Base-by-base conservation (phyloP, 1,140 invertebrate species). In the Nebria ingens region DNA sequence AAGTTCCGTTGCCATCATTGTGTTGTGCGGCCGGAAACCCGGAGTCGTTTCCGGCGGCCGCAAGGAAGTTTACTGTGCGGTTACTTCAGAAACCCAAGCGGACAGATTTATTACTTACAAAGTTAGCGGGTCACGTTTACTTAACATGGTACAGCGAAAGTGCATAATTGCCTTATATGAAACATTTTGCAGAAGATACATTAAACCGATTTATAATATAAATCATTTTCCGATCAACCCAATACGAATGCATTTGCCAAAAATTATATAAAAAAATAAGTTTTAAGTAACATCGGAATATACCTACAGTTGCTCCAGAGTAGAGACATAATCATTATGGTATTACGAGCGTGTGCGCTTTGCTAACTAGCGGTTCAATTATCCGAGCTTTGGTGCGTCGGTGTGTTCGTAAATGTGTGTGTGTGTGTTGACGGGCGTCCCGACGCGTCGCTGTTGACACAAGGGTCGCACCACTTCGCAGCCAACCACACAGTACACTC, bases 11-110 rank as follows among this genome's bases (percentile, higher is more conserved):
- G 40, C 13, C 4, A 6, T 9, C 25, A 6, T n/a, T 34, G 6
- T 15, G 9, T 4, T 17, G 6, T 17, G 17, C 15, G 57, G 55
- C 57, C 61, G 61, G 61, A 62, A 62, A 51, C 21, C 61, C 54
- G 53, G 56, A 62, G 59, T 61, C 59, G 59, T 62, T 62, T 62
- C 59, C 59, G 53, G 59, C 19, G 57, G 57, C 50, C 49, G 57
- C 59, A 53, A 34, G 61, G 61, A 62, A 61, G 61, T 62, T 62
- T 60, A 62, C 61, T 52, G 55, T 62, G 61, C 59, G 59, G 61
- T 61, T 62, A 61, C 57, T 62, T 58, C 59, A 49, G 55, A 53
- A 40, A 42, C 52, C 40, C 9, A 9, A 6, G 17, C 40, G 6
- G 25, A 34, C 25, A 45, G 15, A 45, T 45, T 45, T 45, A 45